Percentiles rank a stretch among this genome's conserved stretches.
Conservation (phyloP, 2,888 invertebrate species). For the Habroteleia sp. region DNA sequence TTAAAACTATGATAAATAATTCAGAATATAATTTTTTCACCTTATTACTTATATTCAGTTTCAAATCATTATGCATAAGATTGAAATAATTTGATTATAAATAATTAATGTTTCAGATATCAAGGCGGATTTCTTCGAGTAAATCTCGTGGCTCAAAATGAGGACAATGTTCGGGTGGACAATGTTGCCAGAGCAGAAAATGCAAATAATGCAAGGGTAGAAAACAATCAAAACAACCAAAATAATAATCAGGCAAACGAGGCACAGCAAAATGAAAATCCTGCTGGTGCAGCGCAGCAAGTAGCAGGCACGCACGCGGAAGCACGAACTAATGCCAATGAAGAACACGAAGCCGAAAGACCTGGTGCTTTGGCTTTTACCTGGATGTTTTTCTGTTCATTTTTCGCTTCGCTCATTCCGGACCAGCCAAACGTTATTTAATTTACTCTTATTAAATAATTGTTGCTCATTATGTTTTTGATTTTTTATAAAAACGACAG, state of each 20-base stretch:
- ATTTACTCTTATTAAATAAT: constrained; percentile 27
- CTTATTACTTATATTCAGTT: too few relatives aligned
- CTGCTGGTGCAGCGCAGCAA: constrained; percentile 68
- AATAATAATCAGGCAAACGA: constrained; percentile 71
- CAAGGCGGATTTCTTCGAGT: constrained; percentile 87
- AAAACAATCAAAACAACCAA: constrained; percentile 74
- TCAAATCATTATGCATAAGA: too few relatives aligned
- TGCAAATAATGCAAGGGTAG: constrained; percentile 70
- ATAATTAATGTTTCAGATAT: constrained; percentile 54
- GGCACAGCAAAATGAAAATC: constrained; percentile 65
- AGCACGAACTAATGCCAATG: constrained; percentile 75
- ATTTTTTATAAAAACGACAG: too few relatives aligned
- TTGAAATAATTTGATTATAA: too few relatives aligned
- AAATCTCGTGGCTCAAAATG: constrained; percentile 70
- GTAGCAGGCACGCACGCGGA: constrained; percentile 73
- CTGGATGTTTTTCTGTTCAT: constrained; percentile 95
- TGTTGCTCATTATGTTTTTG: not conserved
- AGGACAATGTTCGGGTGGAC: constrained; percentile 66
- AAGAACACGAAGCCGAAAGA: constrained; percentile 82
- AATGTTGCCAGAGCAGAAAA: constrained; percentile 68
- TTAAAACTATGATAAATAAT: too few relatives aligned
- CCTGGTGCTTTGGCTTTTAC: constrained; percentile 88
- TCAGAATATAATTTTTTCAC: too few relatives aligned
- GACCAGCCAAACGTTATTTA: constrained; percentile 87
- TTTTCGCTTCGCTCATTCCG: constrained; percentile 96